phyloP scores from a whole-genome alignment of 2,797 vertebrate species.

The Helicolenus hilgendorfi region DNA sequence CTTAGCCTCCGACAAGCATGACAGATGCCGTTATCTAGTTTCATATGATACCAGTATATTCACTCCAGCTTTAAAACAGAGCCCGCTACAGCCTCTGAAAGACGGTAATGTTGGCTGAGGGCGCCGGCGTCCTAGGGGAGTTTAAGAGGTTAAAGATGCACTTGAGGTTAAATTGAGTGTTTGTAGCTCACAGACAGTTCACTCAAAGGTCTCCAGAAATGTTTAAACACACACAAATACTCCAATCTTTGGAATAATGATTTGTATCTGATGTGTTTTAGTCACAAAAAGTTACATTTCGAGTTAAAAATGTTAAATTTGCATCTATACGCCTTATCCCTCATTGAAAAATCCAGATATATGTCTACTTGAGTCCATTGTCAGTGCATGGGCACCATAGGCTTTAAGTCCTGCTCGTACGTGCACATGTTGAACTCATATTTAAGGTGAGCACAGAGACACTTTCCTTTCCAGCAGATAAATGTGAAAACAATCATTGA shows the following conservation, averaged over 20 bases:
- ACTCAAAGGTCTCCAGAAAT: neutral
- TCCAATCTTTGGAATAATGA: neutral
- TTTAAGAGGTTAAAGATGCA: neutral
- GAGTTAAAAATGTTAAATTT: neutral
- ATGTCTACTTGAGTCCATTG: neutral
- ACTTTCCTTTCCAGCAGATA: neutral
- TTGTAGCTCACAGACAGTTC: neutral
- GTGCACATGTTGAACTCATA: neutral
- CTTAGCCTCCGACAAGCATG: neutral
- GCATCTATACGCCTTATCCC: neutral
- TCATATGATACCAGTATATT: neutral
- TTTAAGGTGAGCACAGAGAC: neutral
- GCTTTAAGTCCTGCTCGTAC: neutral
- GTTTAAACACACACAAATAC: neutral
- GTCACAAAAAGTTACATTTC: neutral
- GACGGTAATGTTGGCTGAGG: neutral
- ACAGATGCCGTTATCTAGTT: neutral
- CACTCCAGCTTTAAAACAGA: neutral
- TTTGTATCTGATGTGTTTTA: neutral
- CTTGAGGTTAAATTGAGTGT: neutral
- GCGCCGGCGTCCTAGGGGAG: neutral
- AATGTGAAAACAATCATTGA: neutral
- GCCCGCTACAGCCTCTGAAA: neutral
- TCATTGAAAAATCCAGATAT: neutral
- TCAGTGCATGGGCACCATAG: neutral